phyloP scores from a whole-genome alignment of 2,113 vertebrate species.

The Tetrax tetrax region DNA sequence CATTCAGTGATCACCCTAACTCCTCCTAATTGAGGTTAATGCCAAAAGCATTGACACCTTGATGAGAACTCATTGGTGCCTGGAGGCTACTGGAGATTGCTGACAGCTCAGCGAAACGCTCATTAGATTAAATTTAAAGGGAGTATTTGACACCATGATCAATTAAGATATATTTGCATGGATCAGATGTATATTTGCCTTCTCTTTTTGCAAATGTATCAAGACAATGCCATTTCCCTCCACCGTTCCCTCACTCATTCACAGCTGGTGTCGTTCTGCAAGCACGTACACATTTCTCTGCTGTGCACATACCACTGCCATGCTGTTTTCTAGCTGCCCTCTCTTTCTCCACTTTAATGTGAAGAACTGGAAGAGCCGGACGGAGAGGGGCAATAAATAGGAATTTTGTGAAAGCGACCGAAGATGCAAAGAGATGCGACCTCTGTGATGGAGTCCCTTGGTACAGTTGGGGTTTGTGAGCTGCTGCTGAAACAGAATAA shows the following conservation, averaged over 20 bases:
- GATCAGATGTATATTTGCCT: background rate
- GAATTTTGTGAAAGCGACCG: background rate
- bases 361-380: background rate
- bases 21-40: conserved; percentile 63
- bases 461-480: background rate
- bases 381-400: background rate
- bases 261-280: background rate
- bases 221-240: background rate
- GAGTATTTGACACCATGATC: background rate
- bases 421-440: background rate
- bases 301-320: background rate
- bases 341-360: background rate
- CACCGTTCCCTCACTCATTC: background rate
- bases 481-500: background rate
- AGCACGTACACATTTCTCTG: background rate
- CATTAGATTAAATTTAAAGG: conserved; percentile 4
- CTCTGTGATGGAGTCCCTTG: background rate
- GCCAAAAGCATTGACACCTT: conserved; percentile 57
- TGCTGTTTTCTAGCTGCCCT: background rate
- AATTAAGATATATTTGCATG: background rate
- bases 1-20: conserved; percentile 12
- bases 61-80: conserved; percentile 35
- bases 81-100: background rate
- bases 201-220: background rate
- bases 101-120: background rate